Base-by-base conservation (phyloP, 2,113 vertebrate species). In the Rynchops niger region DNA sequence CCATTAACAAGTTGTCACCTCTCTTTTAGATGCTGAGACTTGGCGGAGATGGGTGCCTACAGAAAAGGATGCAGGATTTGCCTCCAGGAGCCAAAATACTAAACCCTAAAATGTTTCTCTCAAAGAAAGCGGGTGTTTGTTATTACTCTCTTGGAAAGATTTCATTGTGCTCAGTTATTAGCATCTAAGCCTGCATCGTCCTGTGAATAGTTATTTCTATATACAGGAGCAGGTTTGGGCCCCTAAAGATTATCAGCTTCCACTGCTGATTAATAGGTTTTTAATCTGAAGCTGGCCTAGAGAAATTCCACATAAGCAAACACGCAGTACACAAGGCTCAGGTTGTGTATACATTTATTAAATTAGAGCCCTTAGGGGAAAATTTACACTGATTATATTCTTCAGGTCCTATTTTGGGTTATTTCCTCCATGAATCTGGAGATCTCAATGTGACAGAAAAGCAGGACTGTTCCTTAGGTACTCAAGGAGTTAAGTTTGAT, bases 1-100 rank as follows among this genome's bases (percentile, higher is more conserved):
- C 6, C 1, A 0, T 71, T 36, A 12, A 30, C 1, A 38, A 32
- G n/a, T 25, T 45, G 30, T 15, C 32, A 1, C 43, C 23, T 9
- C 6, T 5, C 19, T 56, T 92, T 76, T 9, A 32, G 66, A 30
- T 22, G 32, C 32, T 58, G 65, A 63, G 22, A 17, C 26, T n/a
- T 53, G 18, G 9, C 1, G 9, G 9, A n/a, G 1, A 4, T 21
- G 26, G 40, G 11, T 40, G 19, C 56, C 22, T 40, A 59, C 89
- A 81, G 38, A 42, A 67, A 82, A 9, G 9, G 22, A 10, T 7
- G 20, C n/a, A 76, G 50, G 32, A 32, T 86, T 81, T 66, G 1
- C 8, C 18, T 11, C 19, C 27, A 61, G 32, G 23, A 78, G 9
- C 9, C n/a, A n/a, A 78, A 86, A 86, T 11, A 72, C 38, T 67